Conservation (phyloP, 2,797 vertebrate genomes). For the Premnoplex brunnescens region DNA sequence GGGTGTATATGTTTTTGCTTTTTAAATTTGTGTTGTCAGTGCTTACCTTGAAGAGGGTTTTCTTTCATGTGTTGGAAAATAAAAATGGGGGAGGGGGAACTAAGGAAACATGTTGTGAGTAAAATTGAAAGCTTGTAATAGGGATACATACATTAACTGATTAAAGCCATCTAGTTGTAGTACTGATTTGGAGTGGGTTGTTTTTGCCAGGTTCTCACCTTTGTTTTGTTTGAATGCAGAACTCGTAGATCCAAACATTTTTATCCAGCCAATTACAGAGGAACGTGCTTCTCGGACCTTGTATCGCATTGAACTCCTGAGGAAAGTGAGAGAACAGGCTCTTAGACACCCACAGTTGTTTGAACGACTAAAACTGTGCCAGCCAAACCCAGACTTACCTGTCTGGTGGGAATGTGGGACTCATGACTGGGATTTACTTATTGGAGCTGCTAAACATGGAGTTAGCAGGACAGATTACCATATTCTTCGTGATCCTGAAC, state of each 20-base stretch:
- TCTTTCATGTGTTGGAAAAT: neutral
- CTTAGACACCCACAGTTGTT: slow-evolving; percentile 90
- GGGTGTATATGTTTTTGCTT: neutral
- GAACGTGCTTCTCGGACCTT: slow-evolving; percentile 95
- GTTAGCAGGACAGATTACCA: slow-evolving; percentile 99
- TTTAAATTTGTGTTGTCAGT: neutral
- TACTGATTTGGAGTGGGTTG: neutral
- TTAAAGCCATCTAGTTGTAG: neutral
- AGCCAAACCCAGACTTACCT: slow-evolving; percentile 91
- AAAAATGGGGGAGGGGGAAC: neutral
- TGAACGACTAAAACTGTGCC: slow-evolving; percentile 91
- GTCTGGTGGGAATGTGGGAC: slow-evolving; percentile 96
- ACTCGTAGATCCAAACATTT: slow-evolving; percentile 87
- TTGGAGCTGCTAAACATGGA: slow-evolving; percentile 95
- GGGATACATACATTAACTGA: neutral
- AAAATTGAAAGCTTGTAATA: neutral
- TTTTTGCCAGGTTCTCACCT: neutral
- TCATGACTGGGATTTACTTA: slow-evolving; percentile 95
- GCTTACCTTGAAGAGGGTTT: neutral
- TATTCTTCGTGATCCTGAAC: slow-evolving; percentile 95
- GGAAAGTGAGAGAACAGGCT: slow-evolving; percentile 96
- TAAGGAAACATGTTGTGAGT: neutral
- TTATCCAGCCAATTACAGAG: slow-evolving; percentile 97
- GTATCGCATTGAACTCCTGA: slow-evolving; percentile 93
- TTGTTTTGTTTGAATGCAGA: slow-evolving; percentile 74